A percentile compares a stretch with the other conserved stretches of the same genome.
These are phyloP conservation scores for Empidonax traillii DNA, from an alignment of 2,113 vertebrate genomes.

Conservation along the genomic window DNA sequence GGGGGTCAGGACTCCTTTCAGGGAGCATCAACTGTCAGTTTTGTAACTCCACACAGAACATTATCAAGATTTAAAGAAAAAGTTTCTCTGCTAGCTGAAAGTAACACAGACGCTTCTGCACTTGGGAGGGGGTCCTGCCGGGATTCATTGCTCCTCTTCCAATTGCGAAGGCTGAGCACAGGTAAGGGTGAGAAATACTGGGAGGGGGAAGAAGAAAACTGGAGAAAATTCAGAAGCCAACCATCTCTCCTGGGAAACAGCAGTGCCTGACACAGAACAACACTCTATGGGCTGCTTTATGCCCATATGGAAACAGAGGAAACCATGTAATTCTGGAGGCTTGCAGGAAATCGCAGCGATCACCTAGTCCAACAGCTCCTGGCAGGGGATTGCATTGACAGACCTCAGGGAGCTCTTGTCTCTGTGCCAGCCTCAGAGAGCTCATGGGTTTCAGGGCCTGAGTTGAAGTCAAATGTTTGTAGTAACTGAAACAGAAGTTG, in stretches of 20 bases:
- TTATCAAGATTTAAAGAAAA: background rate
- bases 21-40: background rate
- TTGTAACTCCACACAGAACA: background rate
- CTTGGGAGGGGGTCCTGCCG: background rate
- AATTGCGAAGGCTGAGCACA: background rate
- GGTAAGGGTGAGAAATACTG: background rate
- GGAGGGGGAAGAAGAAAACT: background rate
- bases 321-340: background rate
- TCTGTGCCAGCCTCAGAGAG: background rate
- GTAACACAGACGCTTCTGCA: background rate
- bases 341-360: background rate
- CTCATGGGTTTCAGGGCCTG: background rate
- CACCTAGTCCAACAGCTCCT: background rate
- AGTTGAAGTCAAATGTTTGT: background rate
- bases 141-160: background rate
- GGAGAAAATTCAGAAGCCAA: background rate
- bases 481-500: background rate
- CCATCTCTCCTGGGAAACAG: rapidly evolving
- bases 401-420: background rate
- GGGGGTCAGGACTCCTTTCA: rapidly evolving
- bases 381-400: background rate
- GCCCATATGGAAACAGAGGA: background rate
- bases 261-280: background rate
- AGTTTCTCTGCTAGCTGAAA: background rate
- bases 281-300: background rate